Percentiles rank a stretch among this genome's conserved stretches.
These are phyloP conservation scores for Oscheius sp. DNA, from an alignment of 2,888 invertebrate genomes.

Conservation along the genomic window DNA sequence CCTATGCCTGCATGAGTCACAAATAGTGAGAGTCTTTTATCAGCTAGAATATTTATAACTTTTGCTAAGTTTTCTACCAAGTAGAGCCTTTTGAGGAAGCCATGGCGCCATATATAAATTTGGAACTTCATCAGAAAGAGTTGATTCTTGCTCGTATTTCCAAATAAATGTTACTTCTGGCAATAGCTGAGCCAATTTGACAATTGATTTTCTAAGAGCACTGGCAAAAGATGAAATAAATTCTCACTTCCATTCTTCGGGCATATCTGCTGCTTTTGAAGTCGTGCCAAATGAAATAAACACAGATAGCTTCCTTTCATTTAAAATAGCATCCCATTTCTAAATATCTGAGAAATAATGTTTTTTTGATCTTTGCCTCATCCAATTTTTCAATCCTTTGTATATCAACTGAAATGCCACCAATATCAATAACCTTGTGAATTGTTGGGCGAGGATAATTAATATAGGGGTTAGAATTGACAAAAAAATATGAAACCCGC, in stretches of 20 bases:
- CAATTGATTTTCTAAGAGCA: slow-evolving; percentile 1
- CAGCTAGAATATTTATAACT: slow-evolving; percentile 7
- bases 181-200: slow-evolving; percentile 30
- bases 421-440: slow-evolving; percentile 41
- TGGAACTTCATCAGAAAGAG: slow-evolving; percentile 21
- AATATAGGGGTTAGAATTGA: slow-evolving; percentile 42
- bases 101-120: slow-evolving; percentile 50
- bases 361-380: no score
- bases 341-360: no score
- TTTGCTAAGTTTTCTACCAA: slow-evolving; percentile 36
- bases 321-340: slow-evolving; percentile 21
- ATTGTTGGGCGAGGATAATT: slow-evolving; percentile 37
- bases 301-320: slow-evolving; percentile 26
- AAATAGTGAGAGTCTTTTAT: slow-evolving; percentile 13
- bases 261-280: slow-evolving; percentile 28
- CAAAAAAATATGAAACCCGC: slow-evolving; percentile 32
- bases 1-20: slow-evolving; percentile 31
- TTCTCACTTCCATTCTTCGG: slow-evolving; percentile 25
- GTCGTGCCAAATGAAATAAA: slow-evolving; percentile 31
- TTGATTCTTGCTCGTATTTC: slow-evolving; percentile 45
- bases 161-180: slow-evolving; percentile 49
- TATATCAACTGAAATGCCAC: slow-evolving; percentile 39
- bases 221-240: not conserved
- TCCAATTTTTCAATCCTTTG: slow-evolving; percentile 19
- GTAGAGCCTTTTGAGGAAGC: slow-evolving; percentile 52